Evolutionary conservation across 2,113 vertebrate species (phyloP).

Genomic region (Nematolebias whitei): DNA sequence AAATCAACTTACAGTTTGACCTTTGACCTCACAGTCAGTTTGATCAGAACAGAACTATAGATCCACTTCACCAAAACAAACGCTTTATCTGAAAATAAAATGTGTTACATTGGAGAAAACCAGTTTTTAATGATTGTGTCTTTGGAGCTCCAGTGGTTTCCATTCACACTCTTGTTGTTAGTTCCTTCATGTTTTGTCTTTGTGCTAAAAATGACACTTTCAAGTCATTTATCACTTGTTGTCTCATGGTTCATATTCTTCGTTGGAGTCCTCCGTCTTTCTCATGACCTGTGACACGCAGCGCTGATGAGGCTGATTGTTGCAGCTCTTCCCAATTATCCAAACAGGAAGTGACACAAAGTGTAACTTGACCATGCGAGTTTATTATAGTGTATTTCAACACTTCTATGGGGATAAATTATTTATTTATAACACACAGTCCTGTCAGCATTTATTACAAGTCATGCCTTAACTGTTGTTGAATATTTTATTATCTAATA

Average conservation of each 20-base stretch:
- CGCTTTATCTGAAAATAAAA: too few relatives aligned
- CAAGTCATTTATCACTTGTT: too few relatives aligned
- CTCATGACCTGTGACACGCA: too few relatives aligned
- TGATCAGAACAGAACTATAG: neutral
- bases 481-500: neutral
- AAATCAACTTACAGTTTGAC: neutral
- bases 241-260: too few relatives aligned
- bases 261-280: too few relatives aligned
- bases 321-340: neutral
- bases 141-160: too few relatives aligned
- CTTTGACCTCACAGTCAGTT: neutral
- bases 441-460: neutral
- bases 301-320: too few relatives aligned
- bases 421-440: neutral
- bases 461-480: neutral
- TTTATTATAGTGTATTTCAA: neutral
- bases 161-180: too few relatives aligned
- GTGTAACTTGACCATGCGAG: neutral
- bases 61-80: too few relatives aligned
- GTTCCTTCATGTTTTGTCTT: too few relatives aligned
- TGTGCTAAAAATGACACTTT: too few relatives aligned
- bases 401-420: neutral
- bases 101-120: neutral
- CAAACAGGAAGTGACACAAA: neutral
- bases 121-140: too few relatives aligned